Evolutionary conservation across 2,113 vertebrate genomes (phyloP).

Genomic region (Sinosuthora webbiana): DNA sequence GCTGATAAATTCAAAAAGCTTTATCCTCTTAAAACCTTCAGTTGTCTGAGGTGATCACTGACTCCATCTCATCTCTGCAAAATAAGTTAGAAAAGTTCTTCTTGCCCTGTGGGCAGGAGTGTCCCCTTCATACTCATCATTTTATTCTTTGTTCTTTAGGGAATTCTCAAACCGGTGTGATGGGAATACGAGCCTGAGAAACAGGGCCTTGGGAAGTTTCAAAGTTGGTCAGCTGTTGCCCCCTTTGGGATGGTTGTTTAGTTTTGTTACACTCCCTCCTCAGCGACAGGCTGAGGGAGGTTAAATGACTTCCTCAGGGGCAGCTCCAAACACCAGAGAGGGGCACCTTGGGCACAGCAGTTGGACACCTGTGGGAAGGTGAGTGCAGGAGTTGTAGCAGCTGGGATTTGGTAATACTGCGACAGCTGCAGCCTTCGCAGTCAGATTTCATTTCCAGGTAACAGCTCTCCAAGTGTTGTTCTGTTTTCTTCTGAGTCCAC

Average conservation of each 20-base stretch:
- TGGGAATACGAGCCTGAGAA: background rate
- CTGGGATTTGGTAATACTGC: rapidly evolving
- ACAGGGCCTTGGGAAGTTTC: background rate
- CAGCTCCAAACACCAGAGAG: background rate
- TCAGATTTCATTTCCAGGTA: background rate
- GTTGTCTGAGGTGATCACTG: background rate
- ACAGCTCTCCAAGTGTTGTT: background rate
- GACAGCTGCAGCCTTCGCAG: background rate
- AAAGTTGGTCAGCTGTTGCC: background rate
- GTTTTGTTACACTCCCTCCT: background rate
- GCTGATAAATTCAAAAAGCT: background rate
- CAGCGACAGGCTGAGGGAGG: rapidly evolving
- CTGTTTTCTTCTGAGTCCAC: background rate
- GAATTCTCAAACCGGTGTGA: rapidly evolving
- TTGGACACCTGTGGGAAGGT: background rate
- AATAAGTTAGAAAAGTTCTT: background rate
- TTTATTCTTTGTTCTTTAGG: background rate
- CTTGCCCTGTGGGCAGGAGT: background rate
- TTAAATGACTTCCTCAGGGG: background rate
- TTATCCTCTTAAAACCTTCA: background rate
- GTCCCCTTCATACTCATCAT: background rate
- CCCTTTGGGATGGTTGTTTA: background rate
- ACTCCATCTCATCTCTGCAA: background rate
- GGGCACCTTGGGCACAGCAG: background rate
- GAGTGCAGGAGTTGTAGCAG: rapidly evolving